Conservation (phyloP, 2,113 vertebrate genomes). For the Oreochromis aureus region DNA sequence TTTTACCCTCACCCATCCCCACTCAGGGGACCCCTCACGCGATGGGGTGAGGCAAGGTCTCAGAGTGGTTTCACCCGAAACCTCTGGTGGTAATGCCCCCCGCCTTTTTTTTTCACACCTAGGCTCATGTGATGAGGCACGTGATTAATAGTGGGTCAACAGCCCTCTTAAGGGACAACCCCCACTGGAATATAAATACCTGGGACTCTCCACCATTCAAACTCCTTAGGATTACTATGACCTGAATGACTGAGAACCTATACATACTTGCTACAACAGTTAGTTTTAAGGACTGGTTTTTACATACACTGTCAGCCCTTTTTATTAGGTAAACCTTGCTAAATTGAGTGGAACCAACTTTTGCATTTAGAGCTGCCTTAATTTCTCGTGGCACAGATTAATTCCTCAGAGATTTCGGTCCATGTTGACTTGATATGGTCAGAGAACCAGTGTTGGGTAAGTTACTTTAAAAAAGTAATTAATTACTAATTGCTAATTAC, state of each 20-base stretch:
- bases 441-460: not conserved
- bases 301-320: not conserved
- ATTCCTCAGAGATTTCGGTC: no score
- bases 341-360: not conserved
- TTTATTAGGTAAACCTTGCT: not conserved
- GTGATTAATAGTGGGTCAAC: not conserved
- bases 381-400: not conserved
- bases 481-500: no score
- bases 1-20: not conserved
- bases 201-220: not conserved
- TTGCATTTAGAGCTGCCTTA: not conserved
- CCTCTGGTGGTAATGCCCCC: not conserved
- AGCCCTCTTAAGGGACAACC: not conserved
- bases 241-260: not conserved
- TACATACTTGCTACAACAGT: not conserved
- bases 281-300: not conserved
- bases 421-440: not conserved
- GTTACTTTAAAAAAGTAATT: no score
- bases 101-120: not conserved
- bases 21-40: not conserved
- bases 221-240: not conserved
- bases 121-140: not conserved
- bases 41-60: not conserved
- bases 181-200: not conserved
- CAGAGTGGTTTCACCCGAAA: not conserved